phyloP scores from a whole-genome alignment of 2,797 vertebrate species.

The Aplochiton taeniatus region DNA sequence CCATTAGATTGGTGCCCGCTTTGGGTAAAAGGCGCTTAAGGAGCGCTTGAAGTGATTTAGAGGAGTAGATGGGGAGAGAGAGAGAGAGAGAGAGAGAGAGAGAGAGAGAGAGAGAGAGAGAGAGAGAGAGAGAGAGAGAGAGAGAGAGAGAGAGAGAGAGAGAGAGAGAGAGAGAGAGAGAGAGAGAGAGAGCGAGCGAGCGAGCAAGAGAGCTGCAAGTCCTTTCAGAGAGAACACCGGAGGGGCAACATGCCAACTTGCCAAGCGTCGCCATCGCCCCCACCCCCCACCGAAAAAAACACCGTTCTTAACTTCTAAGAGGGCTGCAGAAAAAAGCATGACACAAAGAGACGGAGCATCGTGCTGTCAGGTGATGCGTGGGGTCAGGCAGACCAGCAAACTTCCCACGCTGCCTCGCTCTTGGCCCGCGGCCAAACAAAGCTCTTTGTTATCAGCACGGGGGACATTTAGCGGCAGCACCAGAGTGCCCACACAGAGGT shows the following conservation, averaged over 20 bases:
- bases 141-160: conserved; percentile 42
- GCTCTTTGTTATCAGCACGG: conserved; percentile 39
- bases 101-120: conserved; percentile 1
- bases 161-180: not conserved
- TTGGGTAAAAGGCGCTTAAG: conserved; percentile 64
- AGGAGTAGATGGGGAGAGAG: conserved; percentile 38
- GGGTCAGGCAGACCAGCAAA: conserved; percentile 70
- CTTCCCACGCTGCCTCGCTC: conserved; percentile 69
- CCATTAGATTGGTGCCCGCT: conserved; percentile 71
- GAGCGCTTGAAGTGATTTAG: conserved; percentile 75
- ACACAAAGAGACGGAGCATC: conserved; percentile 70
- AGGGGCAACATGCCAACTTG: conserved; percentile 63
- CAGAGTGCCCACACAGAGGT: conserved; percentile 27
- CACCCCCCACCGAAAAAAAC: not conserved
- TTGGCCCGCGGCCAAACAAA: conserved; percentile 13
- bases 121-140: conserved; percentile 11
- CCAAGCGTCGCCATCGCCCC: conserved; percentile 56
- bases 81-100: conserved; percentile 5
- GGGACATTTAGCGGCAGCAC: no score
- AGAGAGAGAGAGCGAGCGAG: not conserved
- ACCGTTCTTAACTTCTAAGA: conserved; percentile 51
- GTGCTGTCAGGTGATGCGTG: conserved; percentile 68
- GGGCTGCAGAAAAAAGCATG: conserved; percentile 68
- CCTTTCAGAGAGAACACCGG: conserved; percentile 62
- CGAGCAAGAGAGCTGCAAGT: conserved; percentile 52